Evolutionary conservation across 2,888 invertebrate species (phyloP).

Genomic region (Conus canariensis): DNA sequence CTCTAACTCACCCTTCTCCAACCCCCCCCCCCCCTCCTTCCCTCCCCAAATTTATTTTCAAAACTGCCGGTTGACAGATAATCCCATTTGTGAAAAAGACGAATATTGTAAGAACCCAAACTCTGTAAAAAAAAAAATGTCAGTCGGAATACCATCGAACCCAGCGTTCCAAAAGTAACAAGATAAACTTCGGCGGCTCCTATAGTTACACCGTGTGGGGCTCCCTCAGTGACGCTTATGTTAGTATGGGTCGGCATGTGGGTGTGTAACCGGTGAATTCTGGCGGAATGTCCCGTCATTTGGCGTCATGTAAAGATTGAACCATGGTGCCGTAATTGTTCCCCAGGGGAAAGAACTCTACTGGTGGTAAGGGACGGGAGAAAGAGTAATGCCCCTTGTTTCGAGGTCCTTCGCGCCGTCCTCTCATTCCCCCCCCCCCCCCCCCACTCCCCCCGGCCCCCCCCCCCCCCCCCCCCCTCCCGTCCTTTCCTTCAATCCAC

Average conservation of each 20-base stretch:
- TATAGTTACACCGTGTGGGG: not conserved
- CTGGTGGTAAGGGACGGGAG: not conserved
- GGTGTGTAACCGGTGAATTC: not conserved
- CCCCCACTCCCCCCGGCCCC: too few relatives aligned
- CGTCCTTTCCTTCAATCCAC: not conserved
- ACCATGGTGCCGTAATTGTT: not conserved
- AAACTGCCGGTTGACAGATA: too few relatives aligned
- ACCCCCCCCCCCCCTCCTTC: too few relatives aligned
- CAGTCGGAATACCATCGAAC: not conserved
- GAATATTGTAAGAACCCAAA: too few relatives aligned
- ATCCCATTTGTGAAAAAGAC: too few relatives aligned
- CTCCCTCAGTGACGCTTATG: not conserved
- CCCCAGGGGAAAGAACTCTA: not conserved
- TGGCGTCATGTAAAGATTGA: not conserved
- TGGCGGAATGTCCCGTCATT: not conserved
- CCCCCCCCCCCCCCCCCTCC: not conserved
- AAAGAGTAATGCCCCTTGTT: not conserved
- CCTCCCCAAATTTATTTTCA: too few relatives aligned
- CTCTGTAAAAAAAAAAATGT: too few relatives aligned
- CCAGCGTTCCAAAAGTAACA: not conserved
- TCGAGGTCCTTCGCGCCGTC: not conserved
- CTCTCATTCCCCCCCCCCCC: not conserved
- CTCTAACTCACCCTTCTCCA: too few relatives aligned
- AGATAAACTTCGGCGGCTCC: not conserved
- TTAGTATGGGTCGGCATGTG: not conserved